Base-by-base conservation (phyloP, 2,888 invertebrate species). In the Eristalis pertinax region DNA sequence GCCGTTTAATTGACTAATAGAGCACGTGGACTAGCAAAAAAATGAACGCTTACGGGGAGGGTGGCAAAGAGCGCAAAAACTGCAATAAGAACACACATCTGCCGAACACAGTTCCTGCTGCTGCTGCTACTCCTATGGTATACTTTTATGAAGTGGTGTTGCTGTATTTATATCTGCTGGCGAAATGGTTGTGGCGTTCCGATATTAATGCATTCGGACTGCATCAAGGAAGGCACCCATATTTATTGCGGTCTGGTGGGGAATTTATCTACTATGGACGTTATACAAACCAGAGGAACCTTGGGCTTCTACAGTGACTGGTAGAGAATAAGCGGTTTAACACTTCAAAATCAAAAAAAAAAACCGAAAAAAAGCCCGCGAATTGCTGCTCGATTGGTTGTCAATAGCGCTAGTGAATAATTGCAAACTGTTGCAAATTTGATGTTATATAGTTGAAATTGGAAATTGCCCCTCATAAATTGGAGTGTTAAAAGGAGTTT, bases 1-100 rank as follows among this genome's bases (percentile, higher is more conserved):
- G 60, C 82, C 73, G 56, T 86, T 78, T 82, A 82, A 86, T 74
- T 86, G 86, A 86, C 82, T 83, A 82, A 86, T 82, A 82, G 86
- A 74, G 65, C 70, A 82, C 65, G 65, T 38, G 70, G 35, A 41
- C 10, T 26, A 29, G 26, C 24, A 58, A 29, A 60, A n/a, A 58
- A 24, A 73, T 73, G 38, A 63, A 35, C 15, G 56, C 50, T 50
- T 7, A 8, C 50, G 50, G 5, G 19, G 50, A 19, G n/a, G n/a
- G 10, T 29, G n/a, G 5, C 22, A 38, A 75, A 50, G 38, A 62
- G 32, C 73, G 50, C 50, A 50, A 65, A 10, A 65, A 70, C 19
- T 56, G 38, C 62, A 70, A 70, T 63, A 26, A 63, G 63, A 43
- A 43, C 69, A 80, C 62, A 68, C 58, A 79, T 79, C 69, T 70